Conservation (phyloP, 2,888 invertebrate genomes). For the Lasioglossum marginatum region DNA sequence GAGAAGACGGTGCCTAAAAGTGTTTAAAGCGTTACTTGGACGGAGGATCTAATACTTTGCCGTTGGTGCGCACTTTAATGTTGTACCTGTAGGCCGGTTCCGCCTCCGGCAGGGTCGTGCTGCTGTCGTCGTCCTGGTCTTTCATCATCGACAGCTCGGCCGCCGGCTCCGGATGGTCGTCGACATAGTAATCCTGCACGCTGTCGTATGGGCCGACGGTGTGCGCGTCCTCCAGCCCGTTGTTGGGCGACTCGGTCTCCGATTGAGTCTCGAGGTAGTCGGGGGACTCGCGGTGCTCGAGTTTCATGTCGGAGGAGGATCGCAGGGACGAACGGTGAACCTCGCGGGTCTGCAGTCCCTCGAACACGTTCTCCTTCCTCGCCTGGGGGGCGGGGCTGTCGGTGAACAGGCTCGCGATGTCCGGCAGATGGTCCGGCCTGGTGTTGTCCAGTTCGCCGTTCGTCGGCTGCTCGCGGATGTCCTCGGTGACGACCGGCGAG, state of each 20-base stretch:
- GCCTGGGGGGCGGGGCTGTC: conserved; percentile 84
- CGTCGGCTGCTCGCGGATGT: conserved; percentile 81
- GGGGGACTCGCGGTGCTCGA: conserved; percentile 72
- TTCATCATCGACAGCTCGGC: conserved; percentile 66
- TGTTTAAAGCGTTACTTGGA: conserved; percentile 79
- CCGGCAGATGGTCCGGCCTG: conserved; percentile 86
- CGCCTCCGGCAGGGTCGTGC: conserved; percentile 82
- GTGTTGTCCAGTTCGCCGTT: conserved; percentile 84
- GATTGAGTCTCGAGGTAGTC: conserved; percentile 66
- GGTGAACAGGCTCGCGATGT: conserved; percentile 87
- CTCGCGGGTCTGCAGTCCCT: conserved; percentile 80
- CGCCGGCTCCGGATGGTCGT: conserved; percentile 83
- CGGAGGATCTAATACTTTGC: conserved; percentile 84
- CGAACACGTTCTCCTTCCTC: conserved; percentile 79
- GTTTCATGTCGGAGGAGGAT: conserved; percentile 68
- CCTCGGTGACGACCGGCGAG: conserved; percentile 79
- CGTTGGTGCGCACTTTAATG: conserved; percentile 83
- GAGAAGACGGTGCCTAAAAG: conserved; percentile 64
- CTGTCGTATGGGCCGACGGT: conserved; percentile 89
- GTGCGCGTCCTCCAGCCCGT: conserved; percentile 76
- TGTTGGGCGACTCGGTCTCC: conserved; percentile 76
- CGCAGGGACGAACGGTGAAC: conserved; percentile 74
- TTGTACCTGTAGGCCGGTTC: conserved; percentile 83
- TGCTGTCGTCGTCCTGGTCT: conserved; percentile 81
- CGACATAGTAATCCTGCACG: conserved; percentile 83